Percentiles rank a stretch among this genome's conserved stretches.
Conservation (phyloP, 2,888 invertebrate species). For the Diaprepes abbreviatus region DNA sequence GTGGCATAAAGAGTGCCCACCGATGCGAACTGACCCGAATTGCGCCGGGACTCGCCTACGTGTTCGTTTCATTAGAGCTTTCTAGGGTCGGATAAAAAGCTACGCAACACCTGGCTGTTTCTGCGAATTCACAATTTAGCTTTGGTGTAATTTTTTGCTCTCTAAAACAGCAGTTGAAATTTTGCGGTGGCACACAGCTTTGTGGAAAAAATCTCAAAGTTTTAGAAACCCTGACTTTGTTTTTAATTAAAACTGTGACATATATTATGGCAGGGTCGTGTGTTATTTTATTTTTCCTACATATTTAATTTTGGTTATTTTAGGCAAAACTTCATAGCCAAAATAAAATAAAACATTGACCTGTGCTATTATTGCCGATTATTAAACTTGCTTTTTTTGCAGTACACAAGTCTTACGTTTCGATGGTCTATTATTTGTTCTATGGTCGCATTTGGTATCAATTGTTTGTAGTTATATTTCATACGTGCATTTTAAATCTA, state of each 20-base stretch:
- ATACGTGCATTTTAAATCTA: too few relatives aligned
- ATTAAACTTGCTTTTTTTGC: too few relatives aligned
- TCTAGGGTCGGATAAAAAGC: constrained; percentile 35
- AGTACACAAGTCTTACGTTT: too few relatives aligned
- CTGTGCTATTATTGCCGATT: too few relatives aligned
- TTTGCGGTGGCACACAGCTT: neutral
- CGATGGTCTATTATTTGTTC: too few relatives aligned
- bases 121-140: constrained; percentile 16
- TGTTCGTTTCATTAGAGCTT: constrained; percentile 44
- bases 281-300: neutral
- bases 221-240: neutral
- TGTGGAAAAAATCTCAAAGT: constrained; percentile 6
- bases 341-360: too few relatives aligned
- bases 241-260: neutral
- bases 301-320: too few relatives aligned
- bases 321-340: too few relatives aligned
- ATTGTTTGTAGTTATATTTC: too few relatives aligned
- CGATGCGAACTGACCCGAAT: constrained; percentile 47
- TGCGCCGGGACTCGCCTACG: constrained; percentile 30
- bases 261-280: neutral
- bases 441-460: too few relatives aligned
- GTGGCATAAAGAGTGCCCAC: constrained; percentile 40
- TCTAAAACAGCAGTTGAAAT: constrained; percentile 11
- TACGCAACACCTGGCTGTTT: constrained; percentile 39
- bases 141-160: constrained; percentile 9